Conservation (phyloP, 1,140 invertebrate species). For the Pentalonia nigronervosa region DNA sequence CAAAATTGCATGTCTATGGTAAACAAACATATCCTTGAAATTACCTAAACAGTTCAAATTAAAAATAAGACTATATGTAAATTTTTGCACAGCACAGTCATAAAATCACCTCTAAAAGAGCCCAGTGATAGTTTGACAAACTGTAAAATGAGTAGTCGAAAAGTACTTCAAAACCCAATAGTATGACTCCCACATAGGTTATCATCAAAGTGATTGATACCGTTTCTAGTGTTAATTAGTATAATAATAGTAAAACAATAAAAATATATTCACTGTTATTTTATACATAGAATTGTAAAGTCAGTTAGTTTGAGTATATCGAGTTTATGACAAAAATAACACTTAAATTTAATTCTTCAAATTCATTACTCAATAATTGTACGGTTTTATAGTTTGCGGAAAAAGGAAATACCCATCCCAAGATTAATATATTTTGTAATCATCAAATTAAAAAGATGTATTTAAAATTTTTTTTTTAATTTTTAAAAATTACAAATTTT, state of each 20-base stretch:
- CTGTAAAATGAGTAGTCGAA: background rate
- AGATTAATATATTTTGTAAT: too few species aligned
- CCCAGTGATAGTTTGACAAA: background rate
- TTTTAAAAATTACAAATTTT: too few species aligned
- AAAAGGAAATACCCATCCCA: background rate
- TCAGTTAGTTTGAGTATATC: background rate
- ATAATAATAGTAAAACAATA: background rate
- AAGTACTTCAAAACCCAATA: background rate
- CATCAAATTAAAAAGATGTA: too few species aligned
- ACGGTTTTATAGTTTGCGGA: background rate
- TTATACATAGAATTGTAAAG: background rate
- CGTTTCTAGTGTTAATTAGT: background rate
- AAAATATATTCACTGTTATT: background rate
- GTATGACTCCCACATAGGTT: background rate
- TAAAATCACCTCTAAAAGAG: background rate
- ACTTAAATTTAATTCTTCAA: background rate
- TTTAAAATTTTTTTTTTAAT: too few species aligned
- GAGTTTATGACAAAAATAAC: background rate
- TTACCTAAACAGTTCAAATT: background rate
- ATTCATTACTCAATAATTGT: background rate
- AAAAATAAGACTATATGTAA: background rate
- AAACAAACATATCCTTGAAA: constrained; percentile 30
- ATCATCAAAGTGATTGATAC: background rate
- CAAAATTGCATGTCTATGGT: constrained; percentile 45
- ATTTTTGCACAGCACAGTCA: too few species aligned